phyloP scores from a whole-genome alignment of 2,797 vertebrate genomes.

The Hyperoplus lanceolatus region DNA sequence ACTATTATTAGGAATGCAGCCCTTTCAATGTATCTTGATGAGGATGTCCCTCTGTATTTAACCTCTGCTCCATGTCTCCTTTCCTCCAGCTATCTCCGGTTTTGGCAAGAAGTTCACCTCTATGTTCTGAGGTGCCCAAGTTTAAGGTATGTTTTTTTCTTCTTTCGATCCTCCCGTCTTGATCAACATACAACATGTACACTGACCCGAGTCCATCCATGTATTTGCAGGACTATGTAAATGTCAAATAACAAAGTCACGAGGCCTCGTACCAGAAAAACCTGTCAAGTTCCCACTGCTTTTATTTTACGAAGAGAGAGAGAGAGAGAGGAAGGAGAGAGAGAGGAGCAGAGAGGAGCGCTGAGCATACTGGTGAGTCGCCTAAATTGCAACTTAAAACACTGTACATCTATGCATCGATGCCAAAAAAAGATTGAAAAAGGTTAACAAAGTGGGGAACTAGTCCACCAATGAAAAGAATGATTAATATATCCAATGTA shows the following conservation, averaged over 20 bases:
- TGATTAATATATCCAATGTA: background rate
- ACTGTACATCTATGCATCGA: background rate
- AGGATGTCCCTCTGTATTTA: background rate
- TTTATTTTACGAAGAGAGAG: conserved; percentile 71
- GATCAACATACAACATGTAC: background rate
- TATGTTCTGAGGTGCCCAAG: conserved; percentile 91
- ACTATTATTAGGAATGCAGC: background rate
- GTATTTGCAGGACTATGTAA: conserved; percentile 75
- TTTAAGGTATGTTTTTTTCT: conserved; percentile 78
- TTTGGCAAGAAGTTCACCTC: conserved; percentile 99
- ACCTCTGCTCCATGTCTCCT: conserved; percentile 13
- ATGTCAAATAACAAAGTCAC: conserved; percentile 69
- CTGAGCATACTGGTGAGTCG: conserved; percentile 92
- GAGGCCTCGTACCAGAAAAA: conserved; percentile 93
- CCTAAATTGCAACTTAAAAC: background rate
- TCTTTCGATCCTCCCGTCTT: background rate
- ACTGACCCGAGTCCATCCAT: conserved; percentile 27
- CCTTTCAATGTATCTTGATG: background rate
- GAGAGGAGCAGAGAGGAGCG: conserved; percentile 75
- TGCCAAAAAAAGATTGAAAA: too few species aligned
- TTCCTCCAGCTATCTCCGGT: conserved; percentile 91
- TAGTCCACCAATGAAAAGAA: background rate
- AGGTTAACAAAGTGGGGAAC: background rate
- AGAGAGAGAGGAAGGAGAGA: conserved; percentile 43
- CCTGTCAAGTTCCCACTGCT: conserved; percentile 88